Evolutionary conservation across 2,888 invertebrate species (phyloP), one percentile per base, ranked within the genome.

Genomic region (Pseudococcus jackbeardsleyi): DNA sequence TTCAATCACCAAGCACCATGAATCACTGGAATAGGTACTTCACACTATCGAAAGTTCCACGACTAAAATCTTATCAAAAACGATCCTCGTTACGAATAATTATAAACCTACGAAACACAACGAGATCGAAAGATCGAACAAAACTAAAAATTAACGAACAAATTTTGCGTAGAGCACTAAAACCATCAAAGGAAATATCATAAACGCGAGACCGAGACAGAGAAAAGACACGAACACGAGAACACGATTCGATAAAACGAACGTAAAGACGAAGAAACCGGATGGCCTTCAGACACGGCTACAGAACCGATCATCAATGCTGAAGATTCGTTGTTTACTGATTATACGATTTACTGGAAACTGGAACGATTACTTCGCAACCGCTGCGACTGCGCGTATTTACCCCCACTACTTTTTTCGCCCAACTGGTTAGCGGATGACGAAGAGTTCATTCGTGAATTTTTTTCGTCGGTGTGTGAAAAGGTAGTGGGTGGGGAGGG

Each of bases 111-210:
- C 68, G 22, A 64, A 72, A 72, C 79, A 79, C 79, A n/a, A 79
- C n/a, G 9, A 1, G 26, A 39, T 9, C 68, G 8, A 68, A 68
- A 6, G 19, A 59, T 72, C 26, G 19, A 59, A n/a, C n/a, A n/a
- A 33, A 33, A 33, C 26, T 33, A 3, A 33, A 33, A 33, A 33
- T 33, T 33, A 72, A 33, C 39, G 17, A 33, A 72, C 33, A 33
- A 72, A 64, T 33, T 86, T 86, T 86, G 64, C 86, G 68, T 86
- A 64, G 68, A 4, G 15, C 42, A 54, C 86, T 86, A 86, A 86
- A 86, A 86, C 86, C 86, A 86, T 86, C 68, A 86, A 86, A 68
- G 86, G 86, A 86, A 64, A 68, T 86, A 42, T 86, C 68, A 54
- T 64, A 64, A 1, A 86, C 86, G 19, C n/a, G 59, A 59, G 59